These are phyloP conservation scores for Rhingia rostrata DNA, from an alignment of 2,888 invertebrate species.

Conservation along the genomic window DNA sequence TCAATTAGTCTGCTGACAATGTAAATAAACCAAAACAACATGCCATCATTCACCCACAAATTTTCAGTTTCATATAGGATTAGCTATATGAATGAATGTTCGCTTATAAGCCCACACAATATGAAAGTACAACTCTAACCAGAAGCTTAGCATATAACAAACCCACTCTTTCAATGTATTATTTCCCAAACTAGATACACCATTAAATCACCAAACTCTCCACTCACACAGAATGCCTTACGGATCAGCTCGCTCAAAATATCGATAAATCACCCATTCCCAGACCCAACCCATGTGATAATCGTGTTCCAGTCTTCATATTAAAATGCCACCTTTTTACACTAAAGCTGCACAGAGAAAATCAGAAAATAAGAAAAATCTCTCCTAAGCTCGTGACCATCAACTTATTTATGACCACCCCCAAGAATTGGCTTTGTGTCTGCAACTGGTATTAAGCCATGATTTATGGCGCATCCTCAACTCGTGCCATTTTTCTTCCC, in stretches of 20 bases:
- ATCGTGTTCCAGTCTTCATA: constrained; percentile 17
- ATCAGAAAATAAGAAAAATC: neutral
- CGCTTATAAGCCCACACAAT: too few species aligned
- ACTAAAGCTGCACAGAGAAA: constrained; percentile 7
- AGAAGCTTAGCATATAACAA: too few species aligned
- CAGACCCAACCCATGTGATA: constrained; percentile 8
- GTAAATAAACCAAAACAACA: too few species aligned
- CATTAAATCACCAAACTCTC: constrained; percentile 5
- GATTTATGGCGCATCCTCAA: constrained; percentile 71
- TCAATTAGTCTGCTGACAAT: too few species aligned
- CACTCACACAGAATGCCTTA: constrained; percentile 50
- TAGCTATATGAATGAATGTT: too few species aligned
- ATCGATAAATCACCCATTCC: constrained; percentile 63
- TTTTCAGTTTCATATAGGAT: too few species aligned
- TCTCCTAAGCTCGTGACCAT: constrained; percentile 46
- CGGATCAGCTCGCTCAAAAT: constrained; percentile 12
- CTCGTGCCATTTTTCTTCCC: constrained; percentile 74
- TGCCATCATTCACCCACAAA: too few species aligned
- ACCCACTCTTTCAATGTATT: too few species aligned
- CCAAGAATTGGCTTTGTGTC: constrained; percentile 74
- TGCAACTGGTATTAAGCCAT: constrained; percentile 73
- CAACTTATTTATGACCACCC: constrained; percentile 66
- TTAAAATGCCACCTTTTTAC: constrained; percentile 44
- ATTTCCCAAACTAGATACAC: too few species aligned
- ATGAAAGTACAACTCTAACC: too few species aligned